phyloP scores from a whole-genome alignment of 2,113 vertebrate genomes.

The Muscicapa adusta region DNA sequence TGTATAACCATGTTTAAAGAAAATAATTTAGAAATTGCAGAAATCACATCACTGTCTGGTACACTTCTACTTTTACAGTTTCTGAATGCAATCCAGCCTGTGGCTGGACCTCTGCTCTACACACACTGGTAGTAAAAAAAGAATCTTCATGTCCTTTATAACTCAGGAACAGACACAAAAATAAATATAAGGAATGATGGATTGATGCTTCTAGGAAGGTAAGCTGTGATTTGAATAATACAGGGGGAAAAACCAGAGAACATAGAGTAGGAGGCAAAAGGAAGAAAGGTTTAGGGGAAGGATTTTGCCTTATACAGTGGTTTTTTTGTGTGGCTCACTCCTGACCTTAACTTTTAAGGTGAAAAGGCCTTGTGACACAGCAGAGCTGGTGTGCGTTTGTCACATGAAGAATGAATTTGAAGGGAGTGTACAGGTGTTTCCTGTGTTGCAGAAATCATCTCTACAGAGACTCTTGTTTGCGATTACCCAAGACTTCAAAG shows the following conservation, averaged over 20 bases:
- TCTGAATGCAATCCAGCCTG: not conserved
- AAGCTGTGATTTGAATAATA: not conserved
- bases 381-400: slow-evolving; percentile 1
- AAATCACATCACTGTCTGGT: not conserved
- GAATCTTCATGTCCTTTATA: not conserved
- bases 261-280: not conserved
- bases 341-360: not conserved
- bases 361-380: not conserved
- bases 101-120: not conserved
- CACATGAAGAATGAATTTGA: not conserved
- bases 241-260: not conserved
- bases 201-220: not conserved
- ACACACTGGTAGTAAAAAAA: not conserved
- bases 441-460: slow-evolving; percentile 49
- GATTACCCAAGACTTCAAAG: slow-evolving; percentile 50
- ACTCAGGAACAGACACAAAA: not conserved
- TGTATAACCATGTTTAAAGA: not conserved
- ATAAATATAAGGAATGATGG: not conserved
- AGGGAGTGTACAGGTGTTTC: slow-evolving; percentile 50
- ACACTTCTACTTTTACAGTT: not conserved
- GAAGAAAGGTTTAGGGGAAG: not conserved
- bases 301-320: not conserved
- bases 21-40: not conserved
- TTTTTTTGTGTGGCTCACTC: not conserved
- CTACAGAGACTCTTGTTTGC: slow-evolving; percentile 5